Percentiles rank a stretch among this genome's conserved stretches.
Evolutionary conservation across 1,140 invertebrate genomes (phyloP).

Genomic region (Venustaconcha ellipsiformis): DNA sequence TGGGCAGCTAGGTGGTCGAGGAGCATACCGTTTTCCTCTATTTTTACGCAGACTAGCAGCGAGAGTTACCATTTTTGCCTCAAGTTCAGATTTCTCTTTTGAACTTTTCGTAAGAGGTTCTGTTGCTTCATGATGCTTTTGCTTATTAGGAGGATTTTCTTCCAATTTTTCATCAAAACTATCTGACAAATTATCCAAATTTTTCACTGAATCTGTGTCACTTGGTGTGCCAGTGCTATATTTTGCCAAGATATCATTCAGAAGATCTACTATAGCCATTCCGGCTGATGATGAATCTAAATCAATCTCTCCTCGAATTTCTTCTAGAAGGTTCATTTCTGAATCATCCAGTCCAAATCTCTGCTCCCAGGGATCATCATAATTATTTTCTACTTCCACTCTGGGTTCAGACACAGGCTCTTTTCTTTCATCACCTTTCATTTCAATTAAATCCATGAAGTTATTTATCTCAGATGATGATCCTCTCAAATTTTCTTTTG

Average conservation of each 20-base stretch:
- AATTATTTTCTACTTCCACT: constrained; percentile 6
- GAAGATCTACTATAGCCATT: constrained; percentile 49
- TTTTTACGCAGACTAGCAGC: constrained; percentile 49
- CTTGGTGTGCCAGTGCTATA: constrained; percentile 38
- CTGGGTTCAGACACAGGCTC: no score
- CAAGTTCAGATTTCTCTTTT: constrained; percentile 42
- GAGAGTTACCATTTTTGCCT: constrained; percentile 55
- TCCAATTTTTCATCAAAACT: constrained; percentile 2
- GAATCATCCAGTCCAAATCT: constrained; percentile 29
- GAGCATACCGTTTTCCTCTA: constrained; percentile 51
- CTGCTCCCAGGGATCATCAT: constrained; percentile 29
- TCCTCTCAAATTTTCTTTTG: no score
- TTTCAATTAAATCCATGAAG: neutral
- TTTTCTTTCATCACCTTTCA: constrained; percentile 1
- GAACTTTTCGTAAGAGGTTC: constrained; percentile 2
- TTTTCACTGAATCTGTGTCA: constrained; percentile 29
- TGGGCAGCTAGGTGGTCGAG: constrained; percentile 54
- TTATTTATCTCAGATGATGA: no score
- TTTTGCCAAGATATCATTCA: constrained; percentile 56
- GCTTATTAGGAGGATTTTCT: constrained; percentile 5
- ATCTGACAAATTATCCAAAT: constrained; percentile 9
- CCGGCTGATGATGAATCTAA: constrained; percentile 48
- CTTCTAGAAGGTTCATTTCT: constrained; percentile 31
- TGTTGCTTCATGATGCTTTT: neutral
- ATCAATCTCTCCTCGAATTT: constrained; percentile 37